Evolutionary conservation across 2,888 invertebrate genomes (phyloP), one percentile per base, ranked within the genome.

Genomic region (Leptura quadrifasciata): DNA sequence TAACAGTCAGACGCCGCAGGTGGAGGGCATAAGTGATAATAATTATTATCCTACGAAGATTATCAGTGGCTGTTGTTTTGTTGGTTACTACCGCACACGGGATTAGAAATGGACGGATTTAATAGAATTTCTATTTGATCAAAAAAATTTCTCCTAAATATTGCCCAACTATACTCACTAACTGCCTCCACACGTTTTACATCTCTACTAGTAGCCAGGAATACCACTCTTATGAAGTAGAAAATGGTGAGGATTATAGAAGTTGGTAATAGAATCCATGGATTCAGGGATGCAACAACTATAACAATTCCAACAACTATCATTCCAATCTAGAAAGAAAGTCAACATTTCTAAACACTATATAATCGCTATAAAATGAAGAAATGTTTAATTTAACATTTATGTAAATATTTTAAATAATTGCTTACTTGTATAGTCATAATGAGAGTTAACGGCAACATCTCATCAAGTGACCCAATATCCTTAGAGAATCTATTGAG

Each of bases 401-500:
- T n/a, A n/a, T n/a, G n/a, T n/a, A n/a, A n/a, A n/a, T n/a, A n/a
- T n/a, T 83, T 89, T 12, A 68, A 69, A 20, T 10, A 15, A 21
- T 5, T 60, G 52, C 54, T 79, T 83, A 89, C 89, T 84, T 89
- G 88, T 18, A 89, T 87, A 9, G 90, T 90, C 86, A 92, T 92
- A 72, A 92, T 89, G 61, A 92, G 82, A 0, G 90, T 90, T 24
- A 85, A 83, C 0, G 92, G 91, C 55, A 92, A 83, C 8, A 89
- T 75, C 83, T 92, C 92, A 83, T 92, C 92, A 24, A 92, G 89
- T 0, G 91, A 88, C 0, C 91, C 94, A 86, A 94, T 92, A 86
- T 95, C 95, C 85, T 94, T 94, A 2, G 94, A 93, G 87, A 95
- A 94, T 67, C 95, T 89, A 87, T 94, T 94, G 57, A 95, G 88